Evolutionary conservation across 2,888 invertebrate species (phyloP), one percentile per base, ranked within the genome.

Genomic region (Brachyopa scutellaris): DNA sequence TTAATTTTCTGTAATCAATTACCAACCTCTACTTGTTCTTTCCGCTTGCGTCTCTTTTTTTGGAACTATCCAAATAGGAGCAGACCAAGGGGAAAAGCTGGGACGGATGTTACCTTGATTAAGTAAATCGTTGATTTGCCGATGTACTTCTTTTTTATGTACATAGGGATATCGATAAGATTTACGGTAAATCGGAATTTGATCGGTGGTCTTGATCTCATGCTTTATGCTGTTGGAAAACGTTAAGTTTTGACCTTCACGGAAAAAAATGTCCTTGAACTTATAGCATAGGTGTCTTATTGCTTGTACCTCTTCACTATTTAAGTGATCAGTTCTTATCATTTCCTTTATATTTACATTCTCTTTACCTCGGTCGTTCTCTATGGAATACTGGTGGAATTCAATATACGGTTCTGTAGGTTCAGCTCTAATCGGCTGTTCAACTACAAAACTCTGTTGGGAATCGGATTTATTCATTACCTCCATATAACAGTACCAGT

Each of bases 111-210:
- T 85, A 7, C 76, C 76, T 8, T 76, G 36, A 4, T 51, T 6
- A 17, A 77, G 23, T 76, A 79, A 62, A 23, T 79, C 64, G 1
- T 73, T 87, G 87, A 6, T 31, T 57, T 51, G 42, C 15, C 6
- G 19, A 6, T 84, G n/a, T 1, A 87, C 84, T 82, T 86, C 86
- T n/a, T 59, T 21, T 80, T 85, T 86, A 40, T 86, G 85, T 1
- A 85, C 47, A 11, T 84, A 57, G 11, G 86, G 87, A 29, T 84
- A 85, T 6, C 86, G 38, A 73, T 86, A 86, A 0, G 78, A 70
- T 78, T 85, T 86, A 7, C 29, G 53, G 4, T 80, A 76, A 13
- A 78, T 49, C 0, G 85, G 84, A 2, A 62, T 11, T 11, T 80
- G 49, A 23, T 84, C 84, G n/a, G 33, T 76, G 11, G 77, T 80